Percentiles rank a stretch among this genome's conserved stretches.
phyloP scores from a whole-genome alignment of 2,113 vertebrate species.

The Corynorhinus townsendii region DNA sequence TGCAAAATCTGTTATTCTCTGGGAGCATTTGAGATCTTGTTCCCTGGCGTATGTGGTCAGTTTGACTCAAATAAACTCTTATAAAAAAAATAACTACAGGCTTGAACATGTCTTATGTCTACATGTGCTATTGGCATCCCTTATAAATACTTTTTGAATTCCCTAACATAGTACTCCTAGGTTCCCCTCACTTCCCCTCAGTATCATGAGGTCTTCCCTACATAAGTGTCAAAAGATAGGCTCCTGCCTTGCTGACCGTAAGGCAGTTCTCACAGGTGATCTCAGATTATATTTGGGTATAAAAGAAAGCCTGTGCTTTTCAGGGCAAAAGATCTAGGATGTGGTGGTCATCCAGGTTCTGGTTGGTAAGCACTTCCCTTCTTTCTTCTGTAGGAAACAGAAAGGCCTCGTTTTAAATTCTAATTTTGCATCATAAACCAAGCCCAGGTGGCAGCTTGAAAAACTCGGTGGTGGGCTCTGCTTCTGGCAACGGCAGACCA shows the following conservation, averaged over 20 bases:
- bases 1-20: background rate
- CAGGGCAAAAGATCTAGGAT: background rate
- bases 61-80: background rate
- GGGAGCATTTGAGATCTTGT: background rate
- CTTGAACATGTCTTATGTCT: background rate
- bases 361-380: background rate
- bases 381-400: background rate
- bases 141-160: background rate
- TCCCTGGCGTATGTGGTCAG: background rate
- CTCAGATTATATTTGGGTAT: background rate
- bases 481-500: background rate
- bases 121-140: background rate
- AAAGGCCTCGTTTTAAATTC: conserved; percentile 22
- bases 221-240: background rate
- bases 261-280: background rate
- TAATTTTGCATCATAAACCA: background rate
- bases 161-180: background rate
- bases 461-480: background rate
- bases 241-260: background rate
- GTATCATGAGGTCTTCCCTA: background rate
- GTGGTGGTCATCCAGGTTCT: background rate
- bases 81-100: background rate
- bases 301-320: conserved; percentile 1
- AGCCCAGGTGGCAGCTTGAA: background rate
- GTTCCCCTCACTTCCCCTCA: background rate